Conservation (phyloP, 92 coral and sea anemone genomes). For the Porites lobata region DNA sequence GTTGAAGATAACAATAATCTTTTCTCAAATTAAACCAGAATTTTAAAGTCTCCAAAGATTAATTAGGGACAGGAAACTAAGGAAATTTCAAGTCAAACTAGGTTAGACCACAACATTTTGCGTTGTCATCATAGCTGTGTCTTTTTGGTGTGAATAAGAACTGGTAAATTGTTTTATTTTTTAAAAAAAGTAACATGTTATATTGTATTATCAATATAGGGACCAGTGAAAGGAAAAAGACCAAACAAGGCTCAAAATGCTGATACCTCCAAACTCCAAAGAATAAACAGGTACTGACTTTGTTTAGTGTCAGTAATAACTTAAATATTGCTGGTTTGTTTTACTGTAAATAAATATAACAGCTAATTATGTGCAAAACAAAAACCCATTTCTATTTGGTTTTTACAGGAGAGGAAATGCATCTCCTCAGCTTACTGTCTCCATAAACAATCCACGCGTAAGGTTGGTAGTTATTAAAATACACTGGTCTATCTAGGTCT, state of each 20-base stretch:
- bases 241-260: conserved; percentile 20
- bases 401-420: conserved; percentile 25
- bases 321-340: background rate
- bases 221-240: conserved; percentile 1
- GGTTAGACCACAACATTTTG: no score
- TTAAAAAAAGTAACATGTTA: background rate
- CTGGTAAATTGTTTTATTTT: background rate
- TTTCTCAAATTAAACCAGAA: no score
- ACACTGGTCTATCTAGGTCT: background rate
- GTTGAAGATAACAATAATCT: no score
- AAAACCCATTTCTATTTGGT: background rate
- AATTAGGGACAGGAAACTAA: no score
- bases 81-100: no score
- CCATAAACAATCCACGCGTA: conserved; percentile 35
- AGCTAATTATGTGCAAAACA: background rate
- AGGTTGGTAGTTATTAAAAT: background rate
- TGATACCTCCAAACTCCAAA: conserved; percentile 13
- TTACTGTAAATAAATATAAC: background rate
- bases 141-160: background rate
- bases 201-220: background rate
- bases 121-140: no score
- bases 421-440: conserved; percentile 29
- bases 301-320: background rate
- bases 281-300: background rate
- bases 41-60: no score